These are phyloP conservation scores for Sciurus vulgaris DNA, from an alignment of 2,797 vertebrate genomes.

Conservation along the genomic window DNA sequence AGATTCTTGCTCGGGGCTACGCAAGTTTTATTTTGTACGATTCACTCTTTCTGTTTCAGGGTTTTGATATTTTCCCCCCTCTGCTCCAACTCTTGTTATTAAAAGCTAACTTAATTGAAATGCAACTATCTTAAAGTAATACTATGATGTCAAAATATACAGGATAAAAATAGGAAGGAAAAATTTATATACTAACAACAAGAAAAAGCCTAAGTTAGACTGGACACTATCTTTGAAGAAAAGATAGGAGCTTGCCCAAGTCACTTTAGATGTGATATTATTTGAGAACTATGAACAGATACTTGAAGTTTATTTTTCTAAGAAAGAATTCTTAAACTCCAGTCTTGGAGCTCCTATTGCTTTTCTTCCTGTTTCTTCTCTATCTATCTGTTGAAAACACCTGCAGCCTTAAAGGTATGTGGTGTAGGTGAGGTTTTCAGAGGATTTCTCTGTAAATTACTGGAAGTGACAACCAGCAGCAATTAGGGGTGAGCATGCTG, in stretches of 20 bases:
- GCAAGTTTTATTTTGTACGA: slow-evolving; percentile 76
- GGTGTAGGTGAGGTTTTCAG: slow-evolving; percentile 58
- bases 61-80: slow-evolving; percentile 17
- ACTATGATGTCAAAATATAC: neutral
- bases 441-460: slow-evolving; percentile 73
- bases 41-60: slow-evolving; percentile 73
- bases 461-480: slow-evolving; percentile 73
- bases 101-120: slow-evolving; percentile 63
- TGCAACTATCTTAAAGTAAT: slow-evolving; percentile 67
- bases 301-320: slow-evolving; percentile 79
- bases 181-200: slow-evolving; percentile 20
- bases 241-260: slow-evolving; percentile 49
- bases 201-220: slow-evolving; percentile 30
- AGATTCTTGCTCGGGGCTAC: neutral
- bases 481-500: neutral
- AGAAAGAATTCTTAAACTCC: neutral
- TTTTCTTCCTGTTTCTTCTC: slow-evolving; percentile 67
- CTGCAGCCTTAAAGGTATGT: slow-evolving; percentile 68
- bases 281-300: slow-evolving; percentile 45
- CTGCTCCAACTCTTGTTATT: slow-evolving; percentile 42
- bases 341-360: neutral
- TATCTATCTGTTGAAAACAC: slow-evolving; percentile 63
- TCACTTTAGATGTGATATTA: slow-evolving; percentile 53
- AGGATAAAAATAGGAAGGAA: slow-evolving; percentile 55
- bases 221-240: slow-evolving; percentile 58